A percentile compares a stretch with the other conserved stretches of the same genome.
These are phyloP conservation scores for Zeuzera pyrina DNA, from an alignment of 2,888 invertebrate species.

Conservation along the genomic window DNA sequence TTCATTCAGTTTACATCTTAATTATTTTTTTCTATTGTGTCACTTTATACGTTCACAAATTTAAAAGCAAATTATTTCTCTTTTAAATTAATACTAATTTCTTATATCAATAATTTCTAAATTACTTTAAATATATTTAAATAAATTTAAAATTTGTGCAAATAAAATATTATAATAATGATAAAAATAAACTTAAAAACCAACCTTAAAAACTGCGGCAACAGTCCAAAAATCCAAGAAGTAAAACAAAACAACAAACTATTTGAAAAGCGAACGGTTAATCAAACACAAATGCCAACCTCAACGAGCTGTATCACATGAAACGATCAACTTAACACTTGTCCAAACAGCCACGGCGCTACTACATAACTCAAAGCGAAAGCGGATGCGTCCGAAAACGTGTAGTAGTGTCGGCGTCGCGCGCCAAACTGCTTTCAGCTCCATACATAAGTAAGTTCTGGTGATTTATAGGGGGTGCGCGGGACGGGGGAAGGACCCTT, in stretches of 20 bases:
- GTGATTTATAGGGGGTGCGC: slow-evolving; percentile 51
- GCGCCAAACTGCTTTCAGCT: slow-evolving; percentile 60
- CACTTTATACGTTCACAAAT: background rate
- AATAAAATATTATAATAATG: background rate
- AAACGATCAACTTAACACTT: slow-evolving; percentile 71
- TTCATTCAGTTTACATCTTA: background rate
- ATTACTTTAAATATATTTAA: background rate
- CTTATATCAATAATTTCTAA: background rate
- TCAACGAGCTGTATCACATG: slow-evolving; percentile 63
- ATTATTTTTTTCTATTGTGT: background rate
- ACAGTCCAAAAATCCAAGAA: slow-evolving; percentile 26
- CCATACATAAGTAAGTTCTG: slow-evolving; percentile 44
- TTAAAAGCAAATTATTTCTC: background rate
- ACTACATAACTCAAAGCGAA: slow-evolving; percentile 44
- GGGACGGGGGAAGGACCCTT: slow-evolving; percentile 19
- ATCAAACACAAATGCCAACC: slow-evolving; percentile 65
- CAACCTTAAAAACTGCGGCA: slow-evolving; percentile 6
- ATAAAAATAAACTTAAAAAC: background rate
- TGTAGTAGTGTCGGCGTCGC: slow-evolving; percentile 41
- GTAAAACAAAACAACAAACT: slow-evolving; percentile 37
- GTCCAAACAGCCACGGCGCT: slow-evolving; percentile 53
- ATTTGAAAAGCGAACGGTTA: slow-evolving; percentile 59
- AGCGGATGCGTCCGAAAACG: slow-evolving; percentile 28
- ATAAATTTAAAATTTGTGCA: background rate
- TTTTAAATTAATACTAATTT: background rate